Evolutionary conservation across 2,113 vertebrate genomes (phyloP), one percentile per base, ranked within the genome.

Genomic region (Anas platyrhynchos): DNA sequence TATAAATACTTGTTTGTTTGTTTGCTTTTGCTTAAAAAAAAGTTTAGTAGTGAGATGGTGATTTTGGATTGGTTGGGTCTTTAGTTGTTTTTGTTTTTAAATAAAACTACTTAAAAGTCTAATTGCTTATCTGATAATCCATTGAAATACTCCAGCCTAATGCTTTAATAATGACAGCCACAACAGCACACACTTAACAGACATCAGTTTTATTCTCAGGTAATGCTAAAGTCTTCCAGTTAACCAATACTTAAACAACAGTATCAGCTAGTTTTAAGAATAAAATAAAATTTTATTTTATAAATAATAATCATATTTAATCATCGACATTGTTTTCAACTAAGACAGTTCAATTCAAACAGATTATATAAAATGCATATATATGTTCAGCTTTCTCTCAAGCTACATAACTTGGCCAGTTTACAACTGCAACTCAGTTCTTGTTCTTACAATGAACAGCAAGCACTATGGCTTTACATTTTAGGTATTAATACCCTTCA

Each of bases 401-500:
- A 84, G 34, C 52, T 88, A 61, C 6, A 2, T 46, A 75, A 77
- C 18, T 58, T 27, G 4, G 22, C 12, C 48, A 46, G 17, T 46
- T 93, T 56, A 84, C 67, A 84, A 79, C 1, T 5, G 54, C 27
- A 78, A 26, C 27, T 63, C 20, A 14, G 32, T 65, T 50, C 61
- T 80, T 86, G 12, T 58, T 88, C n/a, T 65, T 46, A 38, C 0
- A 3, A 17, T 7, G 27, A 88, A 54, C 43, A 71, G 58, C 4
- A 36, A 88, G n/a, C 8, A 29, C 16, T 34, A 12, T 17, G 25
- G 55, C 81, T 73, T 86, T 59, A 88, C 43, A 31, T 76, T 95
- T 89, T 26, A 89, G 58, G 66, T 55, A 50, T 50, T 4, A 73
- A 43, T 84, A 88, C 61, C 94, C 95, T 97, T 96, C 81, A 77